Evolutionary conservation across 1,140 invertebrate genomes (phyloP), one percentile per base, ranked within the genome.

Genomic region (Dinoponera quadriceps): DNA sequence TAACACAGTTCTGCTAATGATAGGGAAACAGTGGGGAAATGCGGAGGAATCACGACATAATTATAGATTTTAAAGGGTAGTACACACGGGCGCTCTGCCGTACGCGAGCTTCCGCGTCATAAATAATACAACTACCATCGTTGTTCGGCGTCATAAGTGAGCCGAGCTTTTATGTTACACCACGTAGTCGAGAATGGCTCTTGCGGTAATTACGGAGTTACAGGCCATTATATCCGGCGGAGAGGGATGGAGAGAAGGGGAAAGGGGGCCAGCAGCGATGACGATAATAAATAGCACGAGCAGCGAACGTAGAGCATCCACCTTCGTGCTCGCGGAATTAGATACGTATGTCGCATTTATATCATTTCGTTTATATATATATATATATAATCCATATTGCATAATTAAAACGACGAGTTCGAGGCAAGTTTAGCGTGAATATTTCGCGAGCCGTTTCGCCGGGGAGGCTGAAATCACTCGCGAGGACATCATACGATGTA

Each of bases 171-270:
- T 65, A 60, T 33, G 72, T 83, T 83, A 73, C 68, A 51, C 54
- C 85, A n/a, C n/a, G 60, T 29, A 55, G 57, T 75, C 29, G 49
- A 55, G 68, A 78, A 73, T 63, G 60, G 85, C 68, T 54, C 55
- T 57, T 20, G 68, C 33, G 60, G 63, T 87, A 86, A 87, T 87
- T 86, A 62, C 55, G 82, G 60, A 73, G 68, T 83, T 86, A 78
- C 84, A 65, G 75, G 85, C 78, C 48, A 62, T 62, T 65, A 38
- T 66, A 66, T 63, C 38, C 51, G 27, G 14, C 9, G 11, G 25
- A 5, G 18, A 51, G 7, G 33, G 51, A 3, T 7, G 14, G 27
- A 18, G 27, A 4, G 48, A 55, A 11, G 55, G 4, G 75, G 25
- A 3, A 54, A 54, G 77, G 22, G 20, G 29, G 54, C 38, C n/a